phyloP scores from a whole-genome alignment of 2,113 vertebrate species.

The Tachuris rubrigastra region DNA sequence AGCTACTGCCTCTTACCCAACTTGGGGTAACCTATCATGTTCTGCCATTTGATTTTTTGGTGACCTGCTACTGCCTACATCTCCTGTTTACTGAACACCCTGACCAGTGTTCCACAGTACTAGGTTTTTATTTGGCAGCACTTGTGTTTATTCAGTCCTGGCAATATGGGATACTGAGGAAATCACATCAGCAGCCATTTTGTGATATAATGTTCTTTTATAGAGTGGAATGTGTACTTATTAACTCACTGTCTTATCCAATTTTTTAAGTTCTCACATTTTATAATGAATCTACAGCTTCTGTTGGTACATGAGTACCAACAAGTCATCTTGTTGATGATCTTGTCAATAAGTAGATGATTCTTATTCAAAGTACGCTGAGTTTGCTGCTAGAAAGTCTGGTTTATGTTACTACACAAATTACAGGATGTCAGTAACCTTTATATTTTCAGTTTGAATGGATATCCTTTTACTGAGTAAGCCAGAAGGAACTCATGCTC shows the following conservation, averaged over 20 bases:
- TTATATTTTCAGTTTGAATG: background rate
- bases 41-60: background rate
- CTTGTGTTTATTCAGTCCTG: background rate
- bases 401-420: conserved; percentile 7
- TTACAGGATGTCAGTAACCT: conserved; percentile 17
- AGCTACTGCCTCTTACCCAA: background rate
- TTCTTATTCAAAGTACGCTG: conserved; percentile 15
- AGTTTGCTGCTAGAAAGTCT: background rate
- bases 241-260: background rate
- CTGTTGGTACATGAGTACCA: background rate
- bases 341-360: too few relatives aligned
- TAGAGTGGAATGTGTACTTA: background rate
- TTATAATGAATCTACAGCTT: background rate
- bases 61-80: background rate
- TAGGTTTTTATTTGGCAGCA: background rate
- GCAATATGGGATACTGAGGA: background rate
- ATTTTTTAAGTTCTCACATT: background rate
- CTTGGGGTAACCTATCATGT: fast-evolving
- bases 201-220: background rate
- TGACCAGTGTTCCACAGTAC: background rate
- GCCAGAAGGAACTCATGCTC: background rate
- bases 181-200: background rate
- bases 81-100: background rate
- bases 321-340: too few relatives aligned
- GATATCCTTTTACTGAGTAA: background rate